Base-by-base conservation (phyloP, 2,113 vertebrate genomes). In the Megalops atlanticus region DNA sequence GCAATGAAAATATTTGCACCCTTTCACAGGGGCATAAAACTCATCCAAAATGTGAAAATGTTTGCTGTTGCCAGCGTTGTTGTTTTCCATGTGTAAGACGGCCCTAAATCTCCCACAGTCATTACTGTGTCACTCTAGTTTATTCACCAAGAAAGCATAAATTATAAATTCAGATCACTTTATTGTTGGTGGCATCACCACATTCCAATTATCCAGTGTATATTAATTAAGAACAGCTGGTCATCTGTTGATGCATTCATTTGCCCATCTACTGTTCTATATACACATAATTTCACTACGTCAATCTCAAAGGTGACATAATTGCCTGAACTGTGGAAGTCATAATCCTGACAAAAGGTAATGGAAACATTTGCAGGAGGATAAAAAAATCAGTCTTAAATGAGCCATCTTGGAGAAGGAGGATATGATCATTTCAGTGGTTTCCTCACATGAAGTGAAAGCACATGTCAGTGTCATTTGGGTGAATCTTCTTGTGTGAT, bases 201-300 rank as follows among this genome's bases (percentile, higher is more conserved):
- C 82, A 84, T 89, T 88, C 88, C 91, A 92, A 92, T 91, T 92
- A 92, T 91, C 89, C 88, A 88, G 88, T 89, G 90, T 90, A 90
- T 89, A 92, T 91, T 91, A 92, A 92, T 92, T 91, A 91, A 88
- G 90, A 92, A 92, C 90, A 92, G 90, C 92, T 92, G 92, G 91
- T 91, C 92, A 93, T 89, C 91, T 90, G 89, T 90, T 89, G 90
- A 91, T 87, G 89, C 88, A 86, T 91, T 91, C 86, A 91, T 92
- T 91, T 91, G 88, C 84, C 84, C 86, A 90, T 89, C 87, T 87
- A 82, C 84, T 83, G 86, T 88, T 89, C 89, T 86, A 91, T 88
- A 91, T 90, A 90, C 89, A 90, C 91, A 90, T 91, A 82, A 91
- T 92, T 89, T 92, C 89, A 92, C 91, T 89, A 85, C 87, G 89